A percentile compares a stretch with the other conserved stretches of the same genome.
Conservation (phyloP, 2,888 invertebrate species). For the Aleiodes leptofemur region DNA sequence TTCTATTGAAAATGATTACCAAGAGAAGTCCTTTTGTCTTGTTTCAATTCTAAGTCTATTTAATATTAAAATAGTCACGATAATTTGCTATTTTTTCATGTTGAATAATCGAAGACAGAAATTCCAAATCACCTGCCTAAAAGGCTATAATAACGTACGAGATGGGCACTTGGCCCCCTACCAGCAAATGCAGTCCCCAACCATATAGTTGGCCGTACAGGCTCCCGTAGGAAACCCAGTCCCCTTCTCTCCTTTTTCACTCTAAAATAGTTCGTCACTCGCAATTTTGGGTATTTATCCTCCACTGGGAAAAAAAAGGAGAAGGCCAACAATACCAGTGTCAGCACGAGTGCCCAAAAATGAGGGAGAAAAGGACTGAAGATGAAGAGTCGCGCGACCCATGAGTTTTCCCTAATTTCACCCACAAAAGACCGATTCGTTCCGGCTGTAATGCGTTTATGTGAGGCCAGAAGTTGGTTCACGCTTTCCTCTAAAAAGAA, state of each 20-base stretch:
- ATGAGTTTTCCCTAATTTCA: slow-evolving; percentile 64
- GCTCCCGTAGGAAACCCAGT: slow-evolving; percentile 25
- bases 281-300: slow-evolving; percentile 53
- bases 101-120: neutral
- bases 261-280: slow-evolving; percentile 50
- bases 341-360: slow-evolving; percentile 26
- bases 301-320: slow-evolving; percentile 36
- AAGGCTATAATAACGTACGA: slow-evolving; percentile 50
- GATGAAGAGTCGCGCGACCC: slow-evolving; percentile 41
- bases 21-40: too few species aligned
- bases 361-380: slow-evolving; percentile 22
- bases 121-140: slow-evolving; percentile 55
- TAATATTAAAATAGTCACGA: neutral
- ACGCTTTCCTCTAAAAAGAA: slow-evolving; percentile 16
- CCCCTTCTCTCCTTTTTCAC: slow-evolving; percentile 28
- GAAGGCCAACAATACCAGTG: slow-evolving; percentile 16
- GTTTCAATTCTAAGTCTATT: neutral
- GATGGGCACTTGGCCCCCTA: slow-evolving; percentile 47
- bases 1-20: too few species aligned
- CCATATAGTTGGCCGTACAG: slow-evolving; percentile 59
- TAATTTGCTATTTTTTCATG: neutral
- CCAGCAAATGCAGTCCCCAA: slow-evolving; percentile 18
- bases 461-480: slow-evolving; percentile 49
- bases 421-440: slow-evolving; percentile 66
- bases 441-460: slow-evolving; percentile 72